These are phyloP conservation scores for Pangasius krempfi DNA, from an alignment of 2,797 vertebrate species.

Conservation along the genomic window DNA sequence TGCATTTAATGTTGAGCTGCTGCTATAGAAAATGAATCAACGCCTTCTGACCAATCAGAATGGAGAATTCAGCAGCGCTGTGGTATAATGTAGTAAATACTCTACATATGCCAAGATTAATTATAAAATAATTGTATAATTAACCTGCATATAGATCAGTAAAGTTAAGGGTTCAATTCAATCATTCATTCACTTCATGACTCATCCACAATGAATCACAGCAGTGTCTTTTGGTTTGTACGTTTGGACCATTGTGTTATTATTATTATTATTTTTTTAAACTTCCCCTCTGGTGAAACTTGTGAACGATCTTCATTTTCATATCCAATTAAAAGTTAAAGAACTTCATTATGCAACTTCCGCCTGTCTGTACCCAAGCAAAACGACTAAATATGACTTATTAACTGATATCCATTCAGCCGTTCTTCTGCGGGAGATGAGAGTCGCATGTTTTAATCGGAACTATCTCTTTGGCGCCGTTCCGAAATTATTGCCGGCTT, in stretches of 20 bases:
- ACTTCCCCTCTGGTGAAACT: neutral
- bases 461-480: constrained; percentile 62
- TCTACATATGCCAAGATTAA: neutral
- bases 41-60: neutral
- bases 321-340: constrained; percentile 80
- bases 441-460: constrained; percentile 63
- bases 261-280: neutral
- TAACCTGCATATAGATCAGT: neutral
- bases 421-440: constrained; percentile 64
- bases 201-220: neutral
- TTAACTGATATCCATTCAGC: constrained; percentile 79
- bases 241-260: neutral
- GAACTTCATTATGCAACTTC: constrained; percentile 72
- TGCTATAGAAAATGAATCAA: neutral
- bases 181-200: neutral
- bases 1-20: neutral
- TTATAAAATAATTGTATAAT: neutral
- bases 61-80: neutral
- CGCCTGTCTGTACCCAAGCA: constrained; percentile 77
- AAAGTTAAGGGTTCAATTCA: neutral
- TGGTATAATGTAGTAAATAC: neutral
- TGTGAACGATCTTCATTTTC: constrained; percentile 60
- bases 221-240: neutral
- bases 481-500: constrained; percentile 63
- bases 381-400: constrained; percentile 74